Conservation (phyloP, 2,888 invertebrate genomes). For the Drosophila macrospina region DNA sequence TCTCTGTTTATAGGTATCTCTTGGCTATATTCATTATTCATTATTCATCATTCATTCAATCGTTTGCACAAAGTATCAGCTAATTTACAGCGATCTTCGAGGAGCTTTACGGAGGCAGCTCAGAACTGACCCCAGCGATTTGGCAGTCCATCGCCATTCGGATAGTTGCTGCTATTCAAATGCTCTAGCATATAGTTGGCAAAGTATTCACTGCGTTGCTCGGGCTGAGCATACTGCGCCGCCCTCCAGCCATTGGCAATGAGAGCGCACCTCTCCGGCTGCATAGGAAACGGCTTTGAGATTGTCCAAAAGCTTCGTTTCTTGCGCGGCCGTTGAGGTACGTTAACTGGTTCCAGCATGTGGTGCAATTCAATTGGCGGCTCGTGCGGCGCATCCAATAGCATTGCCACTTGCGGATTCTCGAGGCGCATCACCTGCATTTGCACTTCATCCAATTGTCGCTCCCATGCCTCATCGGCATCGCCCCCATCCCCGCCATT, state of each 20-base stretch:
- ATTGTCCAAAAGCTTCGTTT: constrained; percentile 68
- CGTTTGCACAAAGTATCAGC: constrained; percentile 3
- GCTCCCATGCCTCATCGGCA: constrained; percentile 11
- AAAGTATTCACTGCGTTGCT: constrained; percentile 60
- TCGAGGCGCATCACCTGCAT: constrained; percentile 31
- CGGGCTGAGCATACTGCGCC: constrained; percentile 33
- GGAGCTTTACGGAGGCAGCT: constrained; percentile 20
- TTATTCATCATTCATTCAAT: too few species aligned
- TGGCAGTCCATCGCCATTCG: constrained; percentile 67
- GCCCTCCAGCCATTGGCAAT: constrained; percentile 58
- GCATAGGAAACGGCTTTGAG: constrained; percentile 44
- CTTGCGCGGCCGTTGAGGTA: constrained; percentile 52
- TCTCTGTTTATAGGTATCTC: not conserved
- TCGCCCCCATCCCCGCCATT: constrained; percentile 22
- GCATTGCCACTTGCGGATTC: constrained; percentile 46
- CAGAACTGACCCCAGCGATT: constrained; percentile 67
- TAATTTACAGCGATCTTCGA: not conserved
- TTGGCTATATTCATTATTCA: constrained; percentile 12
- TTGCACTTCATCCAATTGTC: constrained; percentile 37
- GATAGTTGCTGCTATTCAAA: constrained; percentile 70
- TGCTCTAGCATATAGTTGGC: constrained; percentile 66
- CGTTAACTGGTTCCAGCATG: constrained; percentile 39
- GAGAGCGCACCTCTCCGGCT: constrained; percentile 53
- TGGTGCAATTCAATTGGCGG: constrained; percentile 55
- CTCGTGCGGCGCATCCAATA: constrained; percentile 64